A percentile compares a stretch with the other conserved stretches of the same genome.
Evolutionary conservation across 2,797 vertebrate genomes (phyloP).

Genomic region (Tokudaia tokunoshimensis): DNA sequence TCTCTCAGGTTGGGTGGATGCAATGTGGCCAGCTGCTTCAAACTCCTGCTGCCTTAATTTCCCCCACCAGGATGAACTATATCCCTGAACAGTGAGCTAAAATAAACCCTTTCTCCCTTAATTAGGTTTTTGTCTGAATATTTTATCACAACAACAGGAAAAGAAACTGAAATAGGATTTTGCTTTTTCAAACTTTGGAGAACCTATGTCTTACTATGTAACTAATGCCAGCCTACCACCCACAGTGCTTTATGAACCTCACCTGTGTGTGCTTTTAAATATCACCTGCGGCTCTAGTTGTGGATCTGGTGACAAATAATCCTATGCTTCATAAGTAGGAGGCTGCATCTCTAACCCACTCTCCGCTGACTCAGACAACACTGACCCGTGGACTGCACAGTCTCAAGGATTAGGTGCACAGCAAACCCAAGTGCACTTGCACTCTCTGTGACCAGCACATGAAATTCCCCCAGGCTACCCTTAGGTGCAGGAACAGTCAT

Average conservation of each 20-base stretch:
- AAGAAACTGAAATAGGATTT: not conserved
- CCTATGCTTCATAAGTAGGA: not conserved
- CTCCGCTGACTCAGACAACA: not conserved
- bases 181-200: constrained; percentile 9
- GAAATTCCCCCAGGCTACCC: not conserved
- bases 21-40: not conserved
- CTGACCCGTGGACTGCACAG: not conserved
- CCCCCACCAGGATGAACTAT: not conserved
- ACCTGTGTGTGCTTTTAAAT: not conserved
- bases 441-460: not conserved
- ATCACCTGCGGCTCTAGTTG: not conserved
- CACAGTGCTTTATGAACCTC: not conserved
- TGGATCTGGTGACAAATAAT: not conserved
- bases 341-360: not conserved
- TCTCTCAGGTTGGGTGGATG: too few species aligned
- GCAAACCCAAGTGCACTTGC: not conserved
- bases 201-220: not conserved
- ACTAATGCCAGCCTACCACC: not conserved
- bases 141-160: not conserved
- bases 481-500: not conserved
- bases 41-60: not conserved
- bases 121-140: not conserved
- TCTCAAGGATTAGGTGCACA: not conserved
- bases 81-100: not conserved
- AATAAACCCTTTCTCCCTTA: not conserved